These are phyloP conservation scores for Aradophagus sp. DNA, from an alignment of 1,140 invertebrate genomes.

Conservation along the genomic window DNA sequence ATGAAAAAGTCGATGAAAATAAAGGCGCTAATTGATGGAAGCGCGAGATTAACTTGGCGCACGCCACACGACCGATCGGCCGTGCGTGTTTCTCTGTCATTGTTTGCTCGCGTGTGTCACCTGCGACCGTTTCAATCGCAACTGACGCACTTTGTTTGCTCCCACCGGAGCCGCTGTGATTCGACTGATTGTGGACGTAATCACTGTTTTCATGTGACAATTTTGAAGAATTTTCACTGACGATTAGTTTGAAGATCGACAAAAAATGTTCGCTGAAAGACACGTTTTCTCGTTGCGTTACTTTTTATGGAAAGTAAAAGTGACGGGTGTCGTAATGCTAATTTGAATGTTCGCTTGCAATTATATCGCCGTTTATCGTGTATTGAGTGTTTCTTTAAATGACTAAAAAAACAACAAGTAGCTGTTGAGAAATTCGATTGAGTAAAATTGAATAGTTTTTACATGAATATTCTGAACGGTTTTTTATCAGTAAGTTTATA, in stretches of 20 bases:
- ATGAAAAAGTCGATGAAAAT: conserved; percentile 12
- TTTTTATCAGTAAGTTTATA: too few species aligned
- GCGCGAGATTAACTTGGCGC: conserved; percentile 23
- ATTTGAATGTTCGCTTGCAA: conserved; percentile 23
- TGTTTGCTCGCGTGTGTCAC: neutral
- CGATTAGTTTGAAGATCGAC: too few species aligned
- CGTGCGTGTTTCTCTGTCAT: too few species aligned
- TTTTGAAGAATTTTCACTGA: too few species aligned
- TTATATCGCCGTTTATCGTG: conserved; percentile 19
- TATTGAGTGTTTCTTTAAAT: too few species aligned
- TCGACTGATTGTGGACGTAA: too few species aligned
- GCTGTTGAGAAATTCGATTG: too few species aligned
- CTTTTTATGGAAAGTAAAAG: conserved; percentile 17
- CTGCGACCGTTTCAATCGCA: conserved; percentile 13
- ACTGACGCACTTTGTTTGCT: conserved; percentile 3
- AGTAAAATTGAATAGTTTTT: too few species aligned
- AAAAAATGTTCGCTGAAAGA: neutral
- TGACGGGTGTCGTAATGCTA: conserved; percentile 9
- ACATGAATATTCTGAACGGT: too few species aligned
- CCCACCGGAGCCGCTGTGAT: too few species aligned
- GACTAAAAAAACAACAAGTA: too few species aligned
- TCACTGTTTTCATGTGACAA: too few species aligned
- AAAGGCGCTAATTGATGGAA: conserved; percentile 33
- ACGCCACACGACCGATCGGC: neutral
- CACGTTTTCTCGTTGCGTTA: neutral